Base-by-base conservation (phyloP, 2,113 vertebrate genomes). In the Lagopus leucura region DNA sequence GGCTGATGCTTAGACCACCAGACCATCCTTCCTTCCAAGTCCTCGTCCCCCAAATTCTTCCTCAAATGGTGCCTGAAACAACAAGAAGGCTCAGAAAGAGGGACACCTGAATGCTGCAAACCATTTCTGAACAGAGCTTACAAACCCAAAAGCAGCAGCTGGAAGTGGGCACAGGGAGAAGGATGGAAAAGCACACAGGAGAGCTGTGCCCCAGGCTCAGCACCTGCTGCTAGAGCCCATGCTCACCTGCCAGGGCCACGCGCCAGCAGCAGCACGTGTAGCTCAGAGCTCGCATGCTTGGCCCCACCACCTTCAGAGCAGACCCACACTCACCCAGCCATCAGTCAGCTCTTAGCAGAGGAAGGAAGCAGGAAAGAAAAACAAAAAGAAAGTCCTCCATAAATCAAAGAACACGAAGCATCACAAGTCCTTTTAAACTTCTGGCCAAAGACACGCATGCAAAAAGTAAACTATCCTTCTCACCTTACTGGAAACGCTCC, bases 401-500 rank as follows among this genome's bases (percentile, higher is more conserved):
- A 93, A 94, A 96, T 88, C 77, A 77, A 86, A 74, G 55, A 57
- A n/a, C 18, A 86, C 0, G 0, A 87, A 93, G 71, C 57, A 87
- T 50, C 58, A 47, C 0, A n/a, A 86, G 72, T 38, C 66, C 89
- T 90, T 95, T 72, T 45, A 78, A 83, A 94, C 32, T 74, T 27
- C 78, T 82, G 52, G 95, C 78, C 69, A 92, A 87, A 81, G 78
- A 63, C 6, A 80, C 42, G 48, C 34, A 71, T 7, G n/a, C 6
- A 42, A 70, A 74, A 94, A 88, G 77, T 63, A 90, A 95, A 92
- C 40, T 73, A 43, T 71, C 45, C 82, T 75, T 45, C 86, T 92
- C 5, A 34, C 40, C 73, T 95, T 95, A 86, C 95, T 96, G 93
- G 95, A 97, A 96, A 91, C 21, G 88, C 19, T 94, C 38, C 47